phyloP scores from a whole-genome alignment of 2,888 invertebrate genomes.

The Pheosia gnoma region DNA sequence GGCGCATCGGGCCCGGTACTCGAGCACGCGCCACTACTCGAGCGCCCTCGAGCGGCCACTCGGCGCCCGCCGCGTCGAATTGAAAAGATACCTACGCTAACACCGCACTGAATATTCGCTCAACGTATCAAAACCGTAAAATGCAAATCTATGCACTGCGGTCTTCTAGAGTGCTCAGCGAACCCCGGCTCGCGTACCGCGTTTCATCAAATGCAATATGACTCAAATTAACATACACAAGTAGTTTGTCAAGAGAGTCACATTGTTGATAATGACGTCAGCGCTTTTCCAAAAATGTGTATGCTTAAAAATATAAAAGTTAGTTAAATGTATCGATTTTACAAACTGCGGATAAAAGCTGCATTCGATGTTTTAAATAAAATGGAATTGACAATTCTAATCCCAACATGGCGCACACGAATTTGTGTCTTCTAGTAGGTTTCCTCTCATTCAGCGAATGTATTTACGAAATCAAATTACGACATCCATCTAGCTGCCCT shows the following conservation, averaged over 20 bases:
- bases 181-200: slow-evolving; percentile 55
- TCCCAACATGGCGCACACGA: slow-evolving; percentile 25
- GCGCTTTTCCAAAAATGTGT: slow-evolving; percentile 16
- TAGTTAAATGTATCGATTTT: slow-evolving; percentile 16
- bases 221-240: slow-evolving; percentile 73
- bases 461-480: slow-evolving; percentile 68
- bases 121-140: slow-evolving; percentile 82
- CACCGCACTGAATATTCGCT: slow-evolving; percentile 81
- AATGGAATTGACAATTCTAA: slow-evolving; percentile 38
- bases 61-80: slow-evolving; percentile 76
- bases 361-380: slow-evolving; percentile 20
- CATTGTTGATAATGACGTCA: slow-evolving; percentile 53
- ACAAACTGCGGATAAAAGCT: slow-evolving; percentile 21
- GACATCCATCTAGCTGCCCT: slow-evolving; percentile 68
- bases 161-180: slow-evolving; percentile 75
- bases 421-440: slow-evolving; percentile 41
- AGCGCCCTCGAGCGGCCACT: slow-evolving; percentile 75
- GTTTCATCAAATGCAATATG: slow-evolving; percentile 79
- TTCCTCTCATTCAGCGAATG: slow-evolving; percentile 60
- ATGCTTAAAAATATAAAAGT: slow-evolving; percentile 6
- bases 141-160: slow-evolving; percentile 83
- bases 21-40: slow-evolving; percentile 80
- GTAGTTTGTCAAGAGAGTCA: slow-evolving; percentile 61
- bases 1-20: slow-evolving; percentile 71
- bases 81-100: slow-evolving; percentile 82